Evolutionary conservation across 1,140 invertebrate genomes (phyloP), one percentile per base, ranked within the genome.

Genomic region (Dendroctonus valens): DNA sequence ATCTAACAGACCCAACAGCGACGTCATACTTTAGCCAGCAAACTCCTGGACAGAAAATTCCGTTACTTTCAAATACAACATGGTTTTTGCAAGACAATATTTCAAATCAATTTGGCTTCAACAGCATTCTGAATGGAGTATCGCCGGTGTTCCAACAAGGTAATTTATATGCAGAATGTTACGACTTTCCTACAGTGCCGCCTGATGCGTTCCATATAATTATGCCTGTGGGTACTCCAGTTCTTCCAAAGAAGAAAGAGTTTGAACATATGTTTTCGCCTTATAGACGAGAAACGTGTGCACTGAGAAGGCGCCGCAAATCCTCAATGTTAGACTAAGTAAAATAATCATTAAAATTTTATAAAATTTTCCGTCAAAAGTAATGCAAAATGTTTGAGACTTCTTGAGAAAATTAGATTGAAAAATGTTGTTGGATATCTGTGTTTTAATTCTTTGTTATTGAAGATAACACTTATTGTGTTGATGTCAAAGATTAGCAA

Each of bases 21-120:
- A 26, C 26, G 26, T 26, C 26, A 26, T 26, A 26, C 26, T 26
- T 26, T 26, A 26, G 26, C 26, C 26, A 26, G 26, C 26, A 26
- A 26, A 26, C 26, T 26, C 26, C 49, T 26, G n/a, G 8, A 46
- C 8, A 26, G 14, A 8, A 51, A 37, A 26, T 15, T 15, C 6
- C 12, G 26, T 26, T 26, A 26, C 26, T 60, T 15, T 40, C 46
- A 12, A 60, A 60, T 41, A 48, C 42, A 3, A 48, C 41, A 7
- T 62, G 60, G 60, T 51, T 51, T 41, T 12, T 62, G 14, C 40
- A 11, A 26, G 39, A 51, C 5, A 60, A 60, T 41, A 50, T 62
- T 37, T 41, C 50, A 4, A 41, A 62, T 41, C 60, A 62, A n/a
- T 62, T 62, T n/a, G 60, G 60, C 9, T 62, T 54, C 41, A 62